phyloP scores from a whole-genome alignment of 1,140 invertebrate species.

The Panonychus citri region DNA sequence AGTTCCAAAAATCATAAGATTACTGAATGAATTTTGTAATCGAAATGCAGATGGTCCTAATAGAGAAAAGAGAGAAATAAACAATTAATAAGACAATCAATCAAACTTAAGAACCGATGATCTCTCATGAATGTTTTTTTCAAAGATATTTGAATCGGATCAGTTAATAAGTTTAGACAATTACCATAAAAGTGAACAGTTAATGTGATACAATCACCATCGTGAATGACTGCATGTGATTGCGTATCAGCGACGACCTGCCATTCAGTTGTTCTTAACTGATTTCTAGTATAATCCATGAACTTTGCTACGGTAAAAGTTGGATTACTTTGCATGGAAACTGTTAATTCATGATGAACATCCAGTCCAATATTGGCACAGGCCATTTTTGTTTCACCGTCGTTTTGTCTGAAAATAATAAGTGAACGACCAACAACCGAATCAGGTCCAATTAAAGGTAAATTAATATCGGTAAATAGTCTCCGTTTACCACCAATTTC shows the following conservation, averaged over 20 bases:
- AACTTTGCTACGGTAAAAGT: conserved; percentile 59
- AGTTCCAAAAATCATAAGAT: too few species aligned
- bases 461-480: conserved; percentile 60
- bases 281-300: conserved; percentile 48
- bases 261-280: conserved; percentile 70
- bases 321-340: conserved; percentile 59
- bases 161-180: too few species aligned
- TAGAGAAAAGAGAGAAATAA: too few species aligned
- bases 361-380: conserved; percentile 78
- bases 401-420: conserved; percentile 45
- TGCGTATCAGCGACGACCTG: conserved; percentile 53
- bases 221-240: conserved; percentile 46
- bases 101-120: too few species aligned
- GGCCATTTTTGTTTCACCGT: conserved; percentile 42
- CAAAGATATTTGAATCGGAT: too few species aligned
- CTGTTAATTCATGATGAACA: conserved; percentile 69
- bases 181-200: conserved; percentile 58
- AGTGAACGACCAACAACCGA: conserved; percentile 60
- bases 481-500: conserved; percentile 48
- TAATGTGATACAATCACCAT: conserved; percentile 60
- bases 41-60: too few species aligned
- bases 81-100: too few species aligned
- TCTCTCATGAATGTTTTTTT: too few species aligned
- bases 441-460: conserved; percentile 39
- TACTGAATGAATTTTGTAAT: too few species aligned